phyloP scores from a whole-genome alignment of 2,888 invertebrate species.

The Amiota communis region DNA sequence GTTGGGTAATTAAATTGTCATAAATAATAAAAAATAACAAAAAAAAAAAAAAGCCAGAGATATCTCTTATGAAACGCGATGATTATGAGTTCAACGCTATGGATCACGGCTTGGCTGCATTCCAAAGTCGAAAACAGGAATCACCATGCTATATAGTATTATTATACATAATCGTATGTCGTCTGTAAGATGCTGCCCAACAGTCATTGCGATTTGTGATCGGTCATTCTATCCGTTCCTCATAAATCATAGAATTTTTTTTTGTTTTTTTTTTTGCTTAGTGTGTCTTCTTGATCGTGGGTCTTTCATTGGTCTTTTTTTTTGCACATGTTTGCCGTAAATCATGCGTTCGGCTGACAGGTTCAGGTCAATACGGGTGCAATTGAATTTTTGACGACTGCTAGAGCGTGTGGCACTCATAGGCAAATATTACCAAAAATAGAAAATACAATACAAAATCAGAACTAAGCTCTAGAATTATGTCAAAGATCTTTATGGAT shows the following conservation, averaged over 20 bases:
- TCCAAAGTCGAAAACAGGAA: constrained; percentile 30
- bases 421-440: no score
- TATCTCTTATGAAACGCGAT: no score
- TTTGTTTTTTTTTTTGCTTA: background rate
- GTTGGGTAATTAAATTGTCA: constrained; percentile 29
- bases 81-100: constrained; percentile 12
- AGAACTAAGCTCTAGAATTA: no score
- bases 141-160: constrained; percentile 13
- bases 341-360: constrained; percentile 16
- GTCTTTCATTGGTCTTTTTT: background rate
- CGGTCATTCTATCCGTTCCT: background rate
- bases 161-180: no score
- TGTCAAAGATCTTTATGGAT: no score
- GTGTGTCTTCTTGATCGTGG: background rate
- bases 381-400: background rate
- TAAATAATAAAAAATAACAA: constrained; percentile 6
- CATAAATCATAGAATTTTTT: constrained; percentile 18
- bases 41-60: background rate
- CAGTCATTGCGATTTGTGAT: no score
- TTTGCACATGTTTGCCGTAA: constrained; percentile 14
- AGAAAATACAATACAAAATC: no score
- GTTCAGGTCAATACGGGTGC: constrained; percentile 8
- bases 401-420: no score
- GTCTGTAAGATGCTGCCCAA: no score
- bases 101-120: background rate